Evolutionary conservation across 2,113 vertebrate genomes (phyloP), one percentile per base, ranked within the genome.

Genomic region (Ornithorhynchus anatinus): DNA sequence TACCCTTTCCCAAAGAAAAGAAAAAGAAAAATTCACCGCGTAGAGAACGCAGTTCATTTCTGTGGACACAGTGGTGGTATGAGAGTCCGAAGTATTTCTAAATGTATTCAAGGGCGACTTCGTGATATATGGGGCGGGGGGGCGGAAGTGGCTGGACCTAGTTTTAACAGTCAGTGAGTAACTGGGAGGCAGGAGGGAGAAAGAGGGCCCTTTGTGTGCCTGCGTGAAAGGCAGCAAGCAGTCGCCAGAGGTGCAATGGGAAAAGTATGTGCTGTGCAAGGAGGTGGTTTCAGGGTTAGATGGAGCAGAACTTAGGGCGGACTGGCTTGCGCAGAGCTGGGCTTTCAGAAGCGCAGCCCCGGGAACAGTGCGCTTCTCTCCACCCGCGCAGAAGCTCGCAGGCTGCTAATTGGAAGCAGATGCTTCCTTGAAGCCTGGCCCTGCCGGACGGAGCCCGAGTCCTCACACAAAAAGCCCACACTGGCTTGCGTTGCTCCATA

Each of bases 331-430:
- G 71, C 78, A 66, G 71, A 60, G 29, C 75, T 70, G 47, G 22
- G 50, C 50, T 45, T 67, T 53, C 68, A 52, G 69, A 52, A 73
- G 71, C 61, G 27, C 38, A 51, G 37, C 56, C 71, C 60, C 36
- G 47, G 66, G 45, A 3, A 31, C 42, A 13, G 10, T 31, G 57
- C 53, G 42, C 77, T 73, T 63, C 54, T 57, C 35, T 27, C 22
- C n/a, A 6, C 47, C 38, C 50, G 51, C 37, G 63, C 19, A 53
- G 53, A 31, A 27, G 22, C 59, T 10, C 23, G 61, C 65, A 51
- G 38, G 23, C 72, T 72, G 61, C 73, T 88, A 89, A 89, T 85
- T 79, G 64, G 80, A 88, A 86, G 67, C 90, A 75, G 80, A 80
- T 69, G 47, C 68, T 63, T 63, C 68, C 69, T 40, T 40, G 9